Evolutionary conservation across 1,140 invertebrate species (phyloP).

Genomic region (Microvelia longipes): DNA sequence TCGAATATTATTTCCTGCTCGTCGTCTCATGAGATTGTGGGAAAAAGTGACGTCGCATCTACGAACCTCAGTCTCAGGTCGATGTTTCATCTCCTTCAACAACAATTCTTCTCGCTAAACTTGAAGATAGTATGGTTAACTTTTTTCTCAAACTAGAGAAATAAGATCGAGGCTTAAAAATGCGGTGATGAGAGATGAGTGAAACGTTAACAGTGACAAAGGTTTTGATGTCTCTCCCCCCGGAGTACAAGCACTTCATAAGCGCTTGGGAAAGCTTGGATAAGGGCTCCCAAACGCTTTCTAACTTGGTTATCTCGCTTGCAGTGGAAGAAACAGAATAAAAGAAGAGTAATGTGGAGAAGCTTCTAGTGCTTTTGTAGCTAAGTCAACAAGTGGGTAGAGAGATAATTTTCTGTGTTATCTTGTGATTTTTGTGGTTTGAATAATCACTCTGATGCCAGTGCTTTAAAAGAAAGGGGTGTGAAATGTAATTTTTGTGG

Average conservation of each 20-base stretch:
- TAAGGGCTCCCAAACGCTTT: neutral
- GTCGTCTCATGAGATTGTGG: neutral
- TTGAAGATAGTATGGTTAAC: neutral
- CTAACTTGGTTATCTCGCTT: slow-evolving; percentile 5
- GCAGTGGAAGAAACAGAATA: no score
- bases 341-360: no score
- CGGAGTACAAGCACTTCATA: neutral
- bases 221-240: neutral
- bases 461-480: no score
- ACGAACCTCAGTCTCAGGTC: neutral
- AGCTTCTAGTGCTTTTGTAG: no score
- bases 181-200: neutral
- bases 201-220: neutral
- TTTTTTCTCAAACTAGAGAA: neutral
- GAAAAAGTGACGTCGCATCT: neutral
- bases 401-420: no score
- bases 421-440: no score
- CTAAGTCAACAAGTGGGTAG: no score
- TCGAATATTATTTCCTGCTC: neutral
- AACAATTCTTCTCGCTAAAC: neutral
- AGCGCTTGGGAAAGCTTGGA: neutral
- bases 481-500: no score
- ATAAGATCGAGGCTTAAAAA: neutral
- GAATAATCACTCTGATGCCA: no score
- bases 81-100: neutral